Evolutionary conservation across 2,888 invertebrate species (phyloP).

Genomic region (Cataglyphis livida): DNA sequence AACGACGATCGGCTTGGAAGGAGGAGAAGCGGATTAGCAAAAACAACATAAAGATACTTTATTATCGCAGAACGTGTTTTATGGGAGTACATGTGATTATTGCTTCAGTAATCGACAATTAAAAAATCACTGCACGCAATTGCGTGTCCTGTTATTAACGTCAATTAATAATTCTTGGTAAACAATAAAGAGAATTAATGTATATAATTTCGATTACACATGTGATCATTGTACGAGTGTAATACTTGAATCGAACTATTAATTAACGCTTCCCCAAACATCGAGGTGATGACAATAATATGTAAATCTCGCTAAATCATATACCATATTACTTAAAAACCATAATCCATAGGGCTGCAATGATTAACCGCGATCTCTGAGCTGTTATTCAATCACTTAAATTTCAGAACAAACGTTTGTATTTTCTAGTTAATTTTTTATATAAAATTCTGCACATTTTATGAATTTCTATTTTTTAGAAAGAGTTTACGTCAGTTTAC

Average conservation of each 20-base stretch:
- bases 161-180: constrained; percentile 35
- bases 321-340: not conserved
- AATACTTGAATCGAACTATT: constrained; percentile 7
- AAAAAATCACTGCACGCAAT: constrained; percentile 22
- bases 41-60: not conserved
- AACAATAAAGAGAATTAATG: constrained; percentile 29
- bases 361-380: not conserved
- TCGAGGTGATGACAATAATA: not conserved
- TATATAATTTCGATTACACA: constrained; percentile 29
- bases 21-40: not conserved
- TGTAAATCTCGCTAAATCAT: not conserved
- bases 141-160: not conserved
- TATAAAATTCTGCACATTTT: not conserved
- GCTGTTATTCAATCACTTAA: not conserved
- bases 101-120: not conserved
- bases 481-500: not conserved
- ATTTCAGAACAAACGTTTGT: not conserved
- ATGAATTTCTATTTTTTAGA: not conserved
- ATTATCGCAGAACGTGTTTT: not conserved
- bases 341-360: not conserved
- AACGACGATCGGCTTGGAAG: not conserved
- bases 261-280: constrained; percentile 16
- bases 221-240: not conserved
- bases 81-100: not conserved
- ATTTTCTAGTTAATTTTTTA: not conserved